Evolutionary conservation across 2,888 invertebrate species (phyloP).

Genomic region (Helobdella robusta): DNA sequence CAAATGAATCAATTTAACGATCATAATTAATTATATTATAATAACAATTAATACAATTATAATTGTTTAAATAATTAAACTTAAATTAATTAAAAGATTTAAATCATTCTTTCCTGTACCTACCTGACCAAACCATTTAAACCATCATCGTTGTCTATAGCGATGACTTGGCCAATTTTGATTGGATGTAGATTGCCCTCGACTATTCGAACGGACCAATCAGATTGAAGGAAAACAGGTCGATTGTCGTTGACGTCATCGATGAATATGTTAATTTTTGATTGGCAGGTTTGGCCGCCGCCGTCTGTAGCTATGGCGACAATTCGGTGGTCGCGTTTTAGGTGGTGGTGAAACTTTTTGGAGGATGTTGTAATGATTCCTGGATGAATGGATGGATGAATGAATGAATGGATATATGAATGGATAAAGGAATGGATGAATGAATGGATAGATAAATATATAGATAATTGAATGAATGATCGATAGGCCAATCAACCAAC

Average conservation of each 20-base stretch:
- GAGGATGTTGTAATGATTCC: slow-evolving; percentile 33
- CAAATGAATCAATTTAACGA: too few species aligned
- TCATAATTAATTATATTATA: too few species aligned
- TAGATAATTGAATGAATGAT: too few species aligned
- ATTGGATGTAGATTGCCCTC: slow-evolving; percentile 79
- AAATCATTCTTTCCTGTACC: too few species aligned
- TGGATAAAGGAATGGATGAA: too few species aligned
- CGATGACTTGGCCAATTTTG: slow-evolving; percentile 54
- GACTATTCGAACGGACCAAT: slow-evolving; percentile 59
- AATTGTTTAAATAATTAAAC: too few species aligned
- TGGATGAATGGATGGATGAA: too few species aligned
- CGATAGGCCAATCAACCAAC: too few species aligned
- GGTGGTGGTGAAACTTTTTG: slow-evolving; percentile 39
- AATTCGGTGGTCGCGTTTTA: slow-evolving; percentile 52
- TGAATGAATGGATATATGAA: too few species aligned
- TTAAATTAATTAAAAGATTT: too few species aligned
- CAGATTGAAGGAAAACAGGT: slow-evolving; percentile 39
- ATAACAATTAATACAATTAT: too few species aligned
- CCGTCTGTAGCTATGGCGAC: slow-evolving; percentile 37
- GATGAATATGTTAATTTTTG: slow-evolving; percentile 40
- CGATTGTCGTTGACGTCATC: slow-evolving; percentile 44
- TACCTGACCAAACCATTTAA: slow-evolving; percentile 9
- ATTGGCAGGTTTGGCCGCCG: slow-evolving; percentile 36
- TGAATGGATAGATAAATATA: too few species aligned
- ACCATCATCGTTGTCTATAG: slow-evolving; percentile 55